A percentile compares a stretch with the other conserved stretches of the same genome.
These are phyloP conservation scores for Coptodon rendalli DNA, from an alignment of 2,113 vertebrate species.

Conservation along the genomic window DNA sequence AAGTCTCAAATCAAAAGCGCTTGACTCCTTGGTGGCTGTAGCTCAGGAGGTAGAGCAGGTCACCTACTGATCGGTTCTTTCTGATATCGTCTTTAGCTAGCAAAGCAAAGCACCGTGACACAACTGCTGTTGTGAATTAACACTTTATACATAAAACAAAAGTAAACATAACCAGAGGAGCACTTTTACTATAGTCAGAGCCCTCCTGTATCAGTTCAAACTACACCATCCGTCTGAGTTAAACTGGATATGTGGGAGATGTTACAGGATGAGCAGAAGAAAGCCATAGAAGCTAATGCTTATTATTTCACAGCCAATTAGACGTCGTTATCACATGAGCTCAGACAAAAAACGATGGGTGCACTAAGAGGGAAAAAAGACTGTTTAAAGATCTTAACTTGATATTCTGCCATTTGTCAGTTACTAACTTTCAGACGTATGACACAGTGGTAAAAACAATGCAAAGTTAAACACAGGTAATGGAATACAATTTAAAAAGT, in stretches of 20 bases:
- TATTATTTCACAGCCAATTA: background rate
- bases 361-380: background rate
- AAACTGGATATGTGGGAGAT: background rate
- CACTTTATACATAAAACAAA: rapidly evolving
- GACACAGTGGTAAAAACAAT: background rate
- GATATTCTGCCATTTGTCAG: background rate
- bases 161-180: rapidly evolving
- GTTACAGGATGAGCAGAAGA: background rate
- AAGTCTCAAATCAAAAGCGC: rapidly evolving
- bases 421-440: background rate
- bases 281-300: background rate
- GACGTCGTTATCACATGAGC: background rate
- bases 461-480: background rate
- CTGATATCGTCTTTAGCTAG: background rate
- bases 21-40: background rate
- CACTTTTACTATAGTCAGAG: background rate
- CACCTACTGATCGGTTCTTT: rapidly evolving
- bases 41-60: background rate
- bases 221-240: rapidly evolving
- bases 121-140: background rate
- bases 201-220: background rate
- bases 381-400: background rate
- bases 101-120: background rate
- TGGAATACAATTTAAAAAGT: background rate
- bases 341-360: background rate